Percentiles rank a stretch among this genome's conserved stretches.
phyloP scores from a whole-genome alignment of 1,140 invertebrate species.

The Triops cancriformis region DNA sequence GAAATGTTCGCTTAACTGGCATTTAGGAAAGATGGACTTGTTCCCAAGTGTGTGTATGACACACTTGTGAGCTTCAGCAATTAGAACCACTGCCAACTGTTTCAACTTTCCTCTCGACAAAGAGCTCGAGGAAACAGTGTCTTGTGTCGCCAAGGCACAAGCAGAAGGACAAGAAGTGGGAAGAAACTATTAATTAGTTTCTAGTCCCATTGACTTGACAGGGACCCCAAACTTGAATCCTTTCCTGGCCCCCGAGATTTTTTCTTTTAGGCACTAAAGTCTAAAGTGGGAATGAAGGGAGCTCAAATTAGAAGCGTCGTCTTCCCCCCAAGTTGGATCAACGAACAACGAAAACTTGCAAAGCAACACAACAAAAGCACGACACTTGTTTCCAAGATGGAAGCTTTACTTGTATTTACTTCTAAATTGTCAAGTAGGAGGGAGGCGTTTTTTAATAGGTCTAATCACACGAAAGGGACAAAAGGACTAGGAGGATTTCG shows the following conservation, averaged over 20 bases:
- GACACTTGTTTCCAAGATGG: not conserved
- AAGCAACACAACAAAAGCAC: too few species aligned
- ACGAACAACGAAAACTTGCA: too few species aligned
- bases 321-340: too few species aligned
- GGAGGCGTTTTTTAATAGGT: not conserved
- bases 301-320: too few species aligned
- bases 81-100: not conserved
- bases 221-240: not conserved
- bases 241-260: not conserved
- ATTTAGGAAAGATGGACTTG: not conserved
- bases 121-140: not conserved
- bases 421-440: not conserved
- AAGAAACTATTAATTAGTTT: constrained; percentile 11
- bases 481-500: constrained; percentile 7
- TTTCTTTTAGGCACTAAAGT: too few species aligned
- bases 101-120: not conserved
- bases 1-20: not conserved
- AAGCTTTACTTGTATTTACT: not conserved
- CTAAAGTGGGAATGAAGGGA: too few species aligned
- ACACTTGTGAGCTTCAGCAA: not conserved
- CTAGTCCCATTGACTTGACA: not conserved
- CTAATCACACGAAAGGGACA: not conserved
- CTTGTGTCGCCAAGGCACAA: not conserved
- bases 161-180: not conserved
- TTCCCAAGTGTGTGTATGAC: not conserved